Evolutionary conservation across 2,888 invertebrate genomes (phyloP), one percentile per base, ranked within the genome.

Genomic region (Synergus gifuensis): DNA sequence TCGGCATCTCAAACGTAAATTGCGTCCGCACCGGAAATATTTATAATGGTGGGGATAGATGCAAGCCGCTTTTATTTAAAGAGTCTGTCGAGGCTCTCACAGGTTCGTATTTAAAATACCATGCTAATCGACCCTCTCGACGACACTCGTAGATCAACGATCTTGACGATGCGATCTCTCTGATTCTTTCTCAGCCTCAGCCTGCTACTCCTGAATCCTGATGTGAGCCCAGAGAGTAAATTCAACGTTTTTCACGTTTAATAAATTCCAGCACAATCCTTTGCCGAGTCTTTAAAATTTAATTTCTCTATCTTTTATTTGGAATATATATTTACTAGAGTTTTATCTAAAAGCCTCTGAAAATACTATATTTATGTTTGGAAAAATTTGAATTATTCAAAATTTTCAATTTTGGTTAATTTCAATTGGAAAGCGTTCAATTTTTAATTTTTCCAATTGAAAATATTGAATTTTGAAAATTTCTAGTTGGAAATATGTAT

Each of bases 131-230:
- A 54, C 54, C 73, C 54, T 73, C 73, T 73, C 54, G 73, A 73
- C 73, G 73, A 73, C 73, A 73, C 73, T 73, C 54, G 54, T 73
- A 73, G 73, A 73, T 73, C 73, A 73, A 73, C 73, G 54, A 73
- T 58, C 73, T 73, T 73, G 54, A 73, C 73, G 73, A 73, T 73
- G 73, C 54, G 54, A 73, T 73, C 73, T 73, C 12, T 16, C 54
- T 54, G 73, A 49, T 73, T 73, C 73, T 54, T 18, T 73, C 36
- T 36, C 7, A n/a, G 40, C 36, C 54, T 73, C 5, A 36, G 5
- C 54, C 28, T 58, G 73, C 54, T 73, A 12, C 28, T 22, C 22
- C 18, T 67, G 44, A 64, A 36, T 5, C 28, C 5, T 44, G n/a
- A n/a, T n/a, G 44, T 36, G 58, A 58, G 58, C 11, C 18, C 58